Evolutionary conservation across 2,888 invertebrate genomes (phyloP).

Genomic region (Pristionchus maxplancki): DNA sequence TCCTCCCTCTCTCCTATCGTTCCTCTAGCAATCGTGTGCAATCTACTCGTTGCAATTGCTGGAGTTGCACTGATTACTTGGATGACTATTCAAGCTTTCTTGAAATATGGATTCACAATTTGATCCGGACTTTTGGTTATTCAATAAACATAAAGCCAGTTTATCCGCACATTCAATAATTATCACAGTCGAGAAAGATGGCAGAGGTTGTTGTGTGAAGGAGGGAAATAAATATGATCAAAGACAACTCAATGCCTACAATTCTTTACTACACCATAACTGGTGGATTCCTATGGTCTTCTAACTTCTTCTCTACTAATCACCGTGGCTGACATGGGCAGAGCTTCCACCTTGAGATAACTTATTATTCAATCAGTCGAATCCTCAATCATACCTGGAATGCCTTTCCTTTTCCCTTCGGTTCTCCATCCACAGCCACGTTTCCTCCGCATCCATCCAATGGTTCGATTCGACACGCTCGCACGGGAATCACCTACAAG

Average conservation of each 20-base stretch:
- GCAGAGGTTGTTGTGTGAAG: background rate
- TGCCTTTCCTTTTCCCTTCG: slow-evolving; percentile 49
- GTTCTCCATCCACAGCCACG: slow-evolving; percentile 52
- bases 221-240: background rate
- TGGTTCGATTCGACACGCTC: slow-evolving; percentile 50
- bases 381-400: slow-evolving; percentile 12
- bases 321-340: slow-evolving; percentile 27
- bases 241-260: no score
- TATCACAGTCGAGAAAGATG: background rate
- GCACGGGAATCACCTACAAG: slow-evolving; percentile 53
- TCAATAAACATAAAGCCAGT: background rate
- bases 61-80: slow-evolving; percentile 31
- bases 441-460: slow-evolving; percentile 35
- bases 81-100: background rate
- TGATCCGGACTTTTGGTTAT: background rate
- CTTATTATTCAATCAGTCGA: background rate
- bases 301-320: slow-evolving; percentile 32
- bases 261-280: background rate
- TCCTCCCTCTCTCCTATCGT: slow-evolving; percentile 15
- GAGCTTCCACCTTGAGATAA: background rate
- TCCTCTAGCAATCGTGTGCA: slow-evolving; percentile 36
- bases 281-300: background rate
- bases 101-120: slow-evolving; percentile 32
- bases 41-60: slow-evolving; percentile 6
- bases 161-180: background rate